phyloP scores from a whole-genome alignment of 2,888 invertebrate species.

The Idaea aversata region DNA sequence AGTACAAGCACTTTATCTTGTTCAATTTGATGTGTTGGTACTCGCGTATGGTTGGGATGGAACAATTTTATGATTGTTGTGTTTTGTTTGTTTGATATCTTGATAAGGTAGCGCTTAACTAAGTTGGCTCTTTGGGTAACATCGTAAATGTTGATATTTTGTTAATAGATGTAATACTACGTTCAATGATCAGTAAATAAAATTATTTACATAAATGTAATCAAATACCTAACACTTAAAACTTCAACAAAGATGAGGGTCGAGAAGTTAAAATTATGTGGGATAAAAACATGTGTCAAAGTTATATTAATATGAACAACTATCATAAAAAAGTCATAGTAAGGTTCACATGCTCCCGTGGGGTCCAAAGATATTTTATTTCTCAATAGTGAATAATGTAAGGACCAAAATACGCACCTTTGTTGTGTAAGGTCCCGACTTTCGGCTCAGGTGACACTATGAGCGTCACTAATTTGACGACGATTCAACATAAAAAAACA shows the following conservation, averaged over 20 bases:
- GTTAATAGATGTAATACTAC: neutral
- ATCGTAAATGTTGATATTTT: neutral
- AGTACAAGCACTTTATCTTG: neutral
- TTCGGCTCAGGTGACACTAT: conserved; percentile 71
- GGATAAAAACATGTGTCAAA: conserved; percentile 56
- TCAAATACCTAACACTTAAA: conserved; percentile 14
- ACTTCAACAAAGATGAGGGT: conserved; percentile 30
- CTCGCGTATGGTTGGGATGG: neutral
- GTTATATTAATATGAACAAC: conserved; percentile 53
- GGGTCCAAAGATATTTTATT: conserved; percentile 68
- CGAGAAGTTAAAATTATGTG: conserved; percentile 20
- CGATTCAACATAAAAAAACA: conserved; percentile 47
- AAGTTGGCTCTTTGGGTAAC: conserved; percentile 7
- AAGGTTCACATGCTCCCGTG: conserved; percentile 57
- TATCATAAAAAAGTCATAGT: conserved; percentile 55
- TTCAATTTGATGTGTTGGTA: neutral
- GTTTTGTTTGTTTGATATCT: neutral
- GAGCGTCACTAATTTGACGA: conserved; percentile 71
- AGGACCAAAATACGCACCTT: conserved; percentile 69
- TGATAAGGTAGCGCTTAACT: conserved; percentile 1
- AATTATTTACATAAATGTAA: conserved; percentile 3
- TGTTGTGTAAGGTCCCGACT: conserved; percentile 68
- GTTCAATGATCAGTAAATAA: neutral
- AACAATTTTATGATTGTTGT: neutral
- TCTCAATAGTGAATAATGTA: conserved; percentile 60